Base-by-base conservation (phyloP, 2,797 vertebrate species). In the Simalia tracyae region DNA sequence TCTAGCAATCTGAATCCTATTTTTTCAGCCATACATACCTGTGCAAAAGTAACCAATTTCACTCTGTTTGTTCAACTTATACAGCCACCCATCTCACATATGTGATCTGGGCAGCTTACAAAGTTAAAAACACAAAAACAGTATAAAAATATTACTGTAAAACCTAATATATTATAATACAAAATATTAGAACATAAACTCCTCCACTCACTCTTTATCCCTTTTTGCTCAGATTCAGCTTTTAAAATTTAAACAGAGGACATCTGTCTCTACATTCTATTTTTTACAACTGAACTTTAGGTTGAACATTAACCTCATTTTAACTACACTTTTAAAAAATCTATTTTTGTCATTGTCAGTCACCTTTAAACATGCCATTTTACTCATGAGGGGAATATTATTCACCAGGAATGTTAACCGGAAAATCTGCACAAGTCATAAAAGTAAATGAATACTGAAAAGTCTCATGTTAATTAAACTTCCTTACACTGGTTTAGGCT, bases 301-400 rank as follows among this genome's bases (percentile, higher is more conserved):
- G 94, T 96, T 96, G 96, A 95, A 92, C 95, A 97, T 97, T 97
- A 97, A 97, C 96, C 89, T 95, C 90, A 96, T 94, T 6, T 24
- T 92, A 96, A 95, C 46, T 94, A 91, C 59, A 64, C 9, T 86
- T 94, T 94, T 93, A 88, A 93, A 81, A 76, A 94, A 94, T 93
- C 91, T 89, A 90, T 93, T 95, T 94, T 92, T 95, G 86, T 90
- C 91, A 91, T 86, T 95, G 93, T 95, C 95, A 95, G 88, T 87
- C 91, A 85, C 59, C 89, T 50, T 93, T 89, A 92, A 93, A 91
- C 2, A 92, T 88, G 91, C 91, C 42, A 60, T 91, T 96, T 88
- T 89, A 85, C 92, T 93, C 94, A 94, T 95, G 93, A 95, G 93
- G 46, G 94, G 92, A 87, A 93, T 95, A 95, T 96, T 95, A 95